phyloP scores from a whole-genome alignment of 2,113 vertebrate species.

The Charina bottae region DNA sequence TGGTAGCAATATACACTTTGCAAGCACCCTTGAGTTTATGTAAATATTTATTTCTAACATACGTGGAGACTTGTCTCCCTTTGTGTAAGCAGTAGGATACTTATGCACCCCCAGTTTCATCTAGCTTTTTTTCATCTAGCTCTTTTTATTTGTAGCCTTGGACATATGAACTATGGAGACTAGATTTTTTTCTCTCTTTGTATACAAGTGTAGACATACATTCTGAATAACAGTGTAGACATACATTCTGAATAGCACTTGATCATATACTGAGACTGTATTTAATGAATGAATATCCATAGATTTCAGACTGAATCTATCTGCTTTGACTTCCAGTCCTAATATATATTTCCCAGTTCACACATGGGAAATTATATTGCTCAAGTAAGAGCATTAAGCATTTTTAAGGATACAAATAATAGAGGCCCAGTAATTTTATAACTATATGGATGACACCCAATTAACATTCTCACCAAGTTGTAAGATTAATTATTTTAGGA shows the following conservation, averaged over 20 bases:
- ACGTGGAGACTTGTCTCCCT: neutral
- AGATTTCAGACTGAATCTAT: no score
- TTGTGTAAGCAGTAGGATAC: neutral
- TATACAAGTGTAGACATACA: neutral
- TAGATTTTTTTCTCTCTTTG: neutral
- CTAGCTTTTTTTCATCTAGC: no score
- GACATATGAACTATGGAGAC: neutral
- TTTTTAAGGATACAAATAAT: no score
- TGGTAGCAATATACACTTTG: neutral
- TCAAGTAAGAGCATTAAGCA: no score
- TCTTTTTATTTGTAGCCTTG: neutral
- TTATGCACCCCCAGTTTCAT: neutral
- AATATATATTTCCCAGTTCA: no score
- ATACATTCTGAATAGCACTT: neutral
- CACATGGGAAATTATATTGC: no score
- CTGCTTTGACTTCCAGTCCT: no score
- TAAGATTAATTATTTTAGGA: neutral
- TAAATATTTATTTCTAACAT: neutral
- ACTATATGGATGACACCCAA: no score
- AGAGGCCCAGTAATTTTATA: no score
- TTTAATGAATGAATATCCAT: neutral
- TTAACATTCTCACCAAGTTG: no score
- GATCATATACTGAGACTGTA: neutral
- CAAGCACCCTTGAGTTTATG: neutral
- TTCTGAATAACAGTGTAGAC: no score